phyloP scores from a whole-genome alignment of 1,140 invertebrate genomes.

The Hestina assimilis region DNA sequence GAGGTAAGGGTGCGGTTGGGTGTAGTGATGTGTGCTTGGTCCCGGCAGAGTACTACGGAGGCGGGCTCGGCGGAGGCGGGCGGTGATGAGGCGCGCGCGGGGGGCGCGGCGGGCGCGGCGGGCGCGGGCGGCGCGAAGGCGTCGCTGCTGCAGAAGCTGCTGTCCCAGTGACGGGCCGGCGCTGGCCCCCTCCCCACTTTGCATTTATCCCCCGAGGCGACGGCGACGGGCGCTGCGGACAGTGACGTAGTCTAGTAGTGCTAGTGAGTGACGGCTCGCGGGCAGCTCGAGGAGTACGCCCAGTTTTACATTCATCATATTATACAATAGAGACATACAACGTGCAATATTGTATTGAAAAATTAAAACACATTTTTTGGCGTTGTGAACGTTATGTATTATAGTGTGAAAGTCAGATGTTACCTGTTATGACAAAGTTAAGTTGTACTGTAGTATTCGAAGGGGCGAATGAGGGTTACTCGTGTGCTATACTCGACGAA shows the following conservation, averaged over 20 bases:
- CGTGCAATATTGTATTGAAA: conserved; percentile 74
- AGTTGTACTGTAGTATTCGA: conserved; percentile 67
- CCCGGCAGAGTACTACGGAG: conserved; percentile 86
- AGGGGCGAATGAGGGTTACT: conserved; percentile 30
- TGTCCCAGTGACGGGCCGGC: conserved; percentile 83
- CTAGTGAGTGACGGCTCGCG: conserved; percentile 63
- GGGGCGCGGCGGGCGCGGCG: conserved; percentile 25
- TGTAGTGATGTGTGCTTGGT: conserved; percentile 27
- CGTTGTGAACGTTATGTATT: conserved; percentile 78
- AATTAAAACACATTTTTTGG: conserved; percentile 67
- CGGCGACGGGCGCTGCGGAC: conserved; percentile 31
- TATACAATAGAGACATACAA: conserved; percentile 64
- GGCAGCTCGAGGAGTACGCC: conserved; percentile 50
- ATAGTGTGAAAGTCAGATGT: conserved; percentile 77
- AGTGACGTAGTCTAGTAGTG: conserved; percentile 63
- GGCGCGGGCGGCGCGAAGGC: conserved; percentile 80
- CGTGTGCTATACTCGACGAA: background rate
- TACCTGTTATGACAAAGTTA: conserved; percentile 77
- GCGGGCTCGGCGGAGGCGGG: conserved; percentile 73
- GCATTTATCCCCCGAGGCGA: conserved; percentile 50
- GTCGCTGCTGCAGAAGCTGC: conserved; percentile 86
- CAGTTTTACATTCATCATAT: conserved; percentile 51
- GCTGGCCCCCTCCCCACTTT: conserved; percentile 18
- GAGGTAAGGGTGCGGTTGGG: no score
- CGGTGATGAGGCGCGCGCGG: conserved; percentile 47